phyloP scores from a whole-genome alignment of 2,888 invertebrate species.

The Drosophila rellima region DNA sequence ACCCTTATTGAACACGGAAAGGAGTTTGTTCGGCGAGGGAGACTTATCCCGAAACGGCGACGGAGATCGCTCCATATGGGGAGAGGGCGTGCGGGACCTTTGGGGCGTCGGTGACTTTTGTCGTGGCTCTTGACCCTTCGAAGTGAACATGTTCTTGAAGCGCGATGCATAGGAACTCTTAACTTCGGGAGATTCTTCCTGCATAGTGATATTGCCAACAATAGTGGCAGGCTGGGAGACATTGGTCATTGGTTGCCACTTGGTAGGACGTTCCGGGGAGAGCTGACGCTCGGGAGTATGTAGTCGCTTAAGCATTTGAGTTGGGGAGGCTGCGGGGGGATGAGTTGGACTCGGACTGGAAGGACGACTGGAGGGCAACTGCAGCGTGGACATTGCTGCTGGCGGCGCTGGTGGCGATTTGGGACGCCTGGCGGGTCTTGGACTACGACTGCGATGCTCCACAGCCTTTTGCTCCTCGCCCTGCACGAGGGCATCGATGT shows the following conservation, averaged over 20 bases:
- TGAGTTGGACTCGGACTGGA: conserved; percentile 49
- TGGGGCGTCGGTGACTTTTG: conserved; percentile 65
- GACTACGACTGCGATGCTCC: conserved; percentile 64
- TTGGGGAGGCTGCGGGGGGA: conserved; percentile 3
- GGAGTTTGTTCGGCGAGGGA: conserved; percentile 67
- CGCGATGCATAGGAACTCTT: conserved; percentile 82
- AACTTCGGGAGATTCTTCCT: conserved; percentile 66
- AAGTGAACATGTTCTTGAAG: conserved; percentile 82
- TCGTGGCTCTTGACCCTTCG: conserved; percentile 56
- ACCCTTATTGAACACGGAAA: conserved; percentile 71
- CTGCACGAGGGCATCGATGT: conserved; percentile 72
- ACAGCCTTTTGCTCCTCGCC: conserved; percentile 70
- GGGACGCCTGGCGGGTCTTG: conserved; percentile 65
- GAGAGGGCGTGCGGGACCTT: conserved; percentile 67
- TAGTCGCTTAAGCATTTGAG: conserved; percentile 75
- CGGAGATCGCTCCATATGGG: conserved; percentile 52
- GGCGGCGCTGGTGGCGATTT: conserved; percentile 51
- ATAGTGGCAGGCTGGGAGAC: conserved; percentile 28
- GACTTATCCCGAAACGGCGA: conserved; percentile 63
- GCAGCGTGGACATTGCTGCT: conserved; percentile 56
- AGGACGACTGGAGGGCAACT: conserved; percentile 58
- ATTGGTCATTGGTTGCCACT: conserved; percentile 47
- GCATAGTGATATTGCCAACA: conserved; percentile 44
- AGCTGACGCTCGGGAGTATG: conserved; percentile 77
- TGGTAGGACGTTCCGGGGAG: conserved; percentile 71